Evolutionary conservation across 2,888 invertebrate genomes (phyloP).

Genomic region (Drosophila eohydei): DNA sequence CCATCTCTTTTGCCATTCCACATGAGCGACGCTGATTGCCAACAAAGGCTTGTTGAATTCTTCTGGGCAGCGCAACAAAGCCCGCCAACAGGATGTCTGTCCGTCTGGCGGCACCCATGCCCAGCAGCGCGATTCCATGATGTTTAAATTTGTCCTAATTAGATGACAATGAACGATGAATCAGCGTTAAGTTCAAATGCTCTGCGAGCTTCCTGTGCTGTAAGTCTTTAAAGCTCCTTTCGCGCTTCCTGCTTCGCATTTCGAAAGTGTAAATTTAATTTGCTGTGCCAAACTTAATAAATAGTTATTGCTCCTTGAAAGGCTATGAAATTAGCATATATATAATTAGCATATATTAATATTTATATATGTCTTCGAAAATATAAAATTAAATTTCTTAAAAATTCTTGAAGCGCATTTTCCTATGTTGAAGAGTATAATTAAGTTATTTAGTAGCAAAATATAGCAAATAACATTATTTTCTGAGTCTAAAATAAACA

Average conservation of each 20-base stretch:
- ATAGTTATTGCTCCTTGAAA: background rate
- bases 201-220: constrained; percentile 3
- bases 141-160: constrained; percentile 84
- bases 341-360: too few species aligned
- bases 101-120: constrained; percentile 20
- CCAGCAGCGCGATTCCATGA: constrained; percentile 58
- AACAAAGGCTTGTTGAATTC: constrained; percentile 71
- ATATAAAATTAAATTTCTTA: too few species aligned
- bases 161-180: constrained; percentile 83
- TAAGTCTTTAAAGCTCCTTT: constrained; percentile 1
- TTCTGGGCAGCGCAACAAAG: constrained; percentile 38
- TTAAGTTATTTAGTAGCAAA: too few species aligned
- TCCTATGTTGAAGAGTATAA: too few species aligned
- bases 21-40: constrained; percentile 61
- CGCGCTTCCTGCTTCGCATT: background rate
- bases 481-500: too few species aligned
- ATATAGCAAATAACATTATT: too few species aligned
- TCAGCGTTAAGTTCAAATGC: constrained; percentile 55
- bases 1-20: constrained; percentile 37
- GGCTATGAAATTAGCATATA: background rate
- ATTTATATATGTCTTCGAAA: too few species aligned
- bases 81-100: constrained; percentile 37
- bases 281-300: background rate
- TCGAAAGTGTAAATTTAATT: background rate
- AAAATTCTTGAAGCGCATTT: too few species aligned